These are phyloP conservation scores for Epinephelus malabaricus DNA, from an alignment of 2,797 vertebrate species.

Conservation along the genomic window DNA sequence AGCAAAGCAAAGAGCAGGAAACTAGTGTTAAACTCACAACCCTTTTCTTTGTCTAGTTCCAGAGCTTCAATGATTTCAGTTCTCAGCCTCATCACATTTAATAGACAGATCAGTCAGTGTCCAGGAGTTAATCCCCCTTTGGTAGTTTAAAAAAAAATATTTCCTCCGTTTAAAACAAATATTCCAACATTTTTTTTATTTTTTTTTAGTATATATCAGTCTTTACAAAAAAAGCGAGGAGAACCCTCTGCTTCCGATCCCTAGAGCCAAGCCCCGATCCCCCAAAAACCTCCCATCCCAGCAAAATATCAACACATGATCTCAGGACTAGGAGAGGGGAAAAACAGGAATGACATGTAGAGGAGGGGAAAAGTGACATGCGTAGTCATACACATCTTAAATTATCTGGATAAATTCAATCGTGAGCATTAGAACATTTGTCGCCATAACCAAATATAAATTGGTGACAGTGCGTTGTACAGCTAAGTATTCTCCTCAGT, in stretches of 20 bases:
- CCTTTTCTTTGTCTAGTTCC: constrained; percentile 79
- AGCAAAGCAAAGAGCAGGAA: constrained; percentile 87
- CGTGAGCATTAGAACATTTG: constrained; percentile 67
- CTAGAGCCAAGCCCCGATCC: constrained; percentile 62
- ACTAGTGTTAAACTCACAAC: constrained; percentile 82
- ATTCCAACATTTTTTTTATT: constrained; percentile 76
- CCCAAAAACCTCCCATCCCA: constrained; percentile 73
- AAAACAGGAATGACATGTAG: constrained; percentile 79
- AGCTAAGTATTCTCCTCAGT: constrained; percentile 66
- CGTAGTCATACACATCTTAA: constrained; percentile 63
- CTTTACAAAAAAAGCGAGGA: constrained; percentile 84
- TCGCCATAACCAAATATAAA: constrained; percentile 66
- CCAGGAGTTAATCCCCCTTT: constrained; percentile 79
- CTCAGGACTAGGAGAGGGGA: constrained; percentile 59
- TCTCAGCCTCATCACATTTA: constrained; percentile 77
- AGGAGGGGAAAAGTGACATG: constrained; percentile 65
- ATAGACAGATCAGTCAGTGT: constrained; percentile 78
- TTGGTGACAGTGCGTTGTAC: constrained; percentile 70
- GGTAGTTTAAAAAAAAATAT: constrained; percentile 85
- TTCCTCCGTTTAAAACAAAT: constrained; percentile 88
- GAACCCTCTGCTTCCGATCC: constrained; percentile 75
- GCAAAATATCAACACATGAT: constrained; percentile 77
- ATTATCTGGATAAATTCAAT: constrained; percentile 69
- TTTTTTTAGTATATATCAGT: constrained; percentile 82
- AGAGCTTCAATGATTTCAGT: constrained; percentile 75